A percentile compares a stretch with the other conserved stretches of the same genome.
Evolutionary conservation across 1,140 invertebrate species (phyloP).

Genomic region (Macrotrachela quadricornifera): DNA sequence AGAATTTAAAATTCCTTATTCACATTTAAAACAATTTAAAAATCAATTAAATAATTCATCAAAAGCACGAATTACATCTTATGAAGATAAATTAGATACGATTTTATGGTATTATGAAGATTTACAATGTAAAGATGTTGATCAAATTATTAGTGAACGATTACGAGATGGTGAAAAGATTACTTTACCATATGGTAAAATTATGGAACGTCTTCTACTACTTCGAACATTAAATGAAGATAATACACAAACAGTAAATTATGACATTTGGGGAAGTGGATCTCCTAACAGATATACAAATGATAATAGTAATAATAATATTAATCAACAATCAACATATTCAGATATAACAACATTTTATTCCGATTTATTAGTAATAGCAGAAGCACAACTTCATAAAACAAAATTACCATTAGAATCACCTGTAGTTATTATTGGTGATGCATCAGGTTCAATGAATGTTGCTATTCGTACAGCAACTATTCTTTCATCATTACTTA

Average conservation of each 20-base stretch:
- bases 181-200: constrained; percentile 17
- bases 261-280: too few species aligned
- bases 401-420: constrained; percentile 17
- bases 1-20: constrained; percentile 16
- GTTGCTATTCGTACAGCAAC: constrained; percentile 23
- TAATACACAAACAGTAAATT: too few species aligned
- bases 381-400: constrained; percentile 16
- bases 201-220: constrained; percentile 21
- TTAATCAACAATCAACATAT: too few species aligned
- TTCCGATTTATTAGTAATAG: constrained; percentile 12
- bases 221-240: too few species aligned
- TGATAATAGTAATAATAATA: too few species aligned
- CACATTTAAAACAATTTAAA: constrained; percentile 15
- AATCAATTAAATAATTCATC: constrained; percentile 13
- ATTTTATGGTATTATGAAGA: constrained; percentile 28
- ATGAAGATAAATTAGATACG: constrained; percentile 17
- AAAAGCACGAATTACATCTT: constrained; percentile 14
- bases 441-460: constrained; percentile 23
- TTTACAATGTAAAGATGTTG: constrained; percentile 16
- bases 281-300: too few species aligned
- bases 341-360: constrained; percentile 13
- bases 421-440: constrained; percentile 24
- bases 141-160: constrained; percentile 15
- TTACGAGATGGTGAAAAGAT: constrained; percentile 13
- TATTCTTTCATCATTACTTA: constrained; percentile 23